phyloP scores from a whole-genome alignment of 2,113 vertebrate genomes.

The Aleadryas rufinucha region DNA sequence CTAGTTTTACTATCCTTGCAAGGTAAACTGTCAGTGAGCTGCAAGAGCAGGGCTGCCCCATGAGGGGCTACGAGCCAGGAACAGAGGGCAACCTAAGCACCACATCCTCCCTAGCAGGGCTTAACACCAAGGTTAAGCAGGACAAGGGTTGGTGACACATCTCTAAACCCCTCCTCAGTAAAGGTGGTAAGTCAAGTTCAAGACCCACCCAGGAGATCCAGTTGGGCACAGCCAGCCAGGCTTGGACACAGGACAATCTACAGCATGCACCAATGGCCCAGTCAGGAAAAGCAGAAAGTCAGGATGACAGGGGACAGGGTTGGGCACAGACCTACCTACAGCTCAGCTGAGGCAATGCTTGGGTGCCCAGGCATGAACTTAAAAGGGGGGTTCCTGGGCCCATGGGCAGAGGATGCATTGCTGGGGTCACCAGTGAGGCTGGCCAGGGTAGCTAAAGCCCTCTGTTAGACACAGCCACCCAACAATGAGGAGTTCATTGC shows the following conservation, averaged over 20 bases:
- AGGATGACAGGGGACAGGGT: background rate
- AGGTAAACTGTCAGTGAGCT: background rate
- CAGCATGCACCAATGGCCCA: rapidly evolving
- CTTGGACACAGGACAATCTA: background rate
- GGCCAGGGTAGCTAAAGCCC: background rate
- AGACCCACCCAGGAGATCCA: rapidly evolving
- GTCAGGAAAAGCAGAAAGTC: background rate
- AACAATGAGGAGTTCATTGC: background rate
- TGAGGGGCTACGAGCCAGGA: background rate
- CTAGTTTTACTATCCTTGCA: background rate
- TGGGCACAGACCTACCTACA: background rate
- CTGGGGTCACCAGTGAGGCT: background rate
- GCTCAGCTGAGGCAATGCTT: background rate
- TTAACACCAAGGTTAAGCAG: background rate
- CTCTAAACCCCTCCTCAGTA: background rate
- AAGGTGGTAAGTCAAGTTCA: background rate
- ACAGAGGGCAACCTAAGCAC: background rate
- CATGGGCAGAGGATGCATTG: rapidly evolving
- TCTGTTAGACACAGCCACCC: rapidly evolving
- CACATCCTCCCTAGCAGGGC: background rate
- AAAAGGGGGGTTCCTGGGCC: background rate
- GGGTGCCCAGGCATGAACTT: background rate
- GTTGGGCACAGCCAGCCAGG: background rate
- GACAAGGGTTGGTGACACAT: background rate
- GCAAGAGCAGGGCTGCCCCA: background rate